Base-by-base conservation (phyloP, 2,888 invertebrate genomes). In the Dryadula phaetusa region DNA sequence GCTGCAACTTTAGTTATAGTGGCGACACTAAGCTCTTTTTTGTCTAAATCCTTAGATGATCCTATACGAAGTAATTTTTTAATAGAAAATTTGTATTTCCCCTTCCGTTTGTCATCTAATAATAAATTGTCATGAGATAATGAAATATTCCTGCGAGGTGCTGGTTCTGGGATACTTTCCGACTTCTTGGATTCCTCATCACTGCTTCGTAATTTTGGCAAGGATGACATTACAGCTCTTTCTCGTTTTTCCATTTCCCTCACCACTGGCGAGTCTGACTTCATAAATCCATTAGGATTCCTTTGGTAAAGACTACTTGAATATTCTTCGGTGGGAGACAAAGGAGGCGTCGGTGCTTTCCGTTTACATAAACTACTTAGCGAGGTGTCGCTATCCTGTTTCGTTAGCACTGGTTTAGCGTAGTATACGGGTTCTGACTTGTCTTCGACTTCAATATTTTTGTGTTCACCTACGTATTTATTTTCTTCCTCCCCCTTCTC, bases 61-160 rank as follows among this genome's bases (percentile, higher is more conserved):
- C 96, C 96, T 92, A 97, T 96, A 66, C 97, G 94, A 32, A 98
- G 87, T 72, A 98, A 94, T 81, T 97, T 97, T 79, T 97, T 96
- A 53, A 98, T 93, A 0, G 97, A 97, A 81, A 97, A 97, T 75
- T 96, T 95, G 1, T 94, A 92, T 76, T 94, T 93, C 10, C 94
- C 94, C 80, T 96, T 96, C 60, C 96, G 95, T 82, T 96, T 96
- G 12, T 93, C 92, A 68, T 92, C 93, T 65, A 93, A 76, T 0
- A 94, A 83, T 66, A 97, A 85, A 80, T 95, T 96, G 77, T 97
- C 96, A 71, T 96, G 96, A 0, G 96, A 96, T 68, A 96, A 79
- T 0, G 96, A 96, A 73, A 97, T 93, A 64, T 94, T 95, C 75
- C 95, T 93, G 56, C 96, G 93, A 0, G 96, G 95, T 0, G 94